Evolutionary conservation across 2,888 invertebrate genomes (phyloP).

Genomic region (Bellardia bayeri): DNA sequence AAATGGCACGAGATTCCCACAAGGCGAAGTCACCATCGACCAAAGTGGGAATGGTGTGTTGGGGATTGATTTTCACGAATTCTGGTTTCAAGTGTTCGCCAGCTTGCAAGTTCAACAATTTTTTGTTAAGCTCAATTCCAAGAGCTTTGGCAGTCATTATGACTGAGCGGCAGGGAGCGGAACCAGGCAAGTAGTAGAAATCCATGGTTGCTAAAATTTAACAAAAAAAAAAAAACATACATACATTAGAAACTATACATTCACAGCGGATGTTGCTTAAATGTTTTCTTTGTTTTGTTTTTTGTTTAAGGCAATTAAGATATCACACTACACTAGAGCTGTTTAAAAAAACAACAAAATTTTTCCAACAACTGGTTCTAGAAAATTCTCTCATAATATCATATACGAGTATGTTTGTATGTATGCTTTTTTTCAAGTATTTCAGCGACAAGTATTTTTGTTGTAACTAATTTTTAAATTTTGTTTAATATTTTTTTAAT

Average conservation of each 20-base stretch:
- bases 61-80: conserved; percentile 91
- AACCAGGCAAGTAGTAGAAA: conserved; percentile 88
- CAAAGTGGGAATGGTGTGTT: conserved; percentile 93
- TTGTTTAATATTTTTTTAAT: background rate
- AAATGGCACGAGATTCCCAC: conserved; percentile 94
- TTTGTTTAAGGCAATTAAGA: conserved; percentile 3
- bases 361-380: background rate
- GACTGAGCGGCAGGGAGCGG: conserved; percentile 88
- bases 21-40: conserved; percentile 92
- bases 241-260: conserved; percentile 13
- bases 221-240: conserved; percentile 22
- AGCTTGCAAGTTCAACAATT: conserved; percentile 86
- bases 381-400: conserved; percentile 9
- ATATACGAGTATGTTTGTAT: no score
- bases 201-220: conserved; percentile 84
- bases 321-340: background rate
- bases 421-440: background rate
- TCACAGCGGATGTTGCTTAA: conserved; percentile 48
- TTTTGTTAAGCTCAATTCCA: conserved; percentile 88
- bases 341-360: background rate
- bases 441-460: background rate
- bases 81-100: conserved; percentile 89
- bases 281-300: background rate
- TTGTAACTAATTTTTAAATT: background rate
- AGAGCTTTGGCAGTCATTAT: conserved; percentile 88